Percentiles rank a stretch among this genome's conserved stretches.
Conservation (phyloP, 2,113 vertebrate genomes). For the Piaya cayana region DNA sequence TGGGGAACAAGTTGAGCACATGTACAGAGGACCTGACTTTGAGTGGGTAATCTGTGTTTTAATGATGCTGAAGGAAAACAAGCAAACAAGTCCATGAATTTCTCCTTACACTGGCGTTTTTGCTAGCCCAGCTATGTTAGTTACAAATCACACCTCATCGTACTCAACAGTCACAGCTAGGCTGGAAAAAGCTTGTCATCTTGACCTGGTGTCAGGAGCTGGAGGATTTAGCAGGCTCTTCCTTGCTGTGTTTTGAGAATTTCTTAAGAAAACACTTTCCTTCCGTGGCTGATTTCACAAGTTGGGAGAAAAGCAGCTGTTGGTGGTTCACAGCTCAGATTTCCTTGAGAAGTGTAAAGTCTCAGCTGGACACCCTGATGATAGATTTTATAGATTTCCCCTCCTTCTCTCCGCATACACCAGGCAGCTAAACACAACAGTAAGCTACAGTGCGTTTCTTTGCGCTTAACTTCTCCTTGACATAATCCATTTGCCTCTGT, state of each 20-base stretch:
- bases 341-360: slow-evolving; percentile 69
- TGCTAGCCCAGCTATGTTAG: neutral
- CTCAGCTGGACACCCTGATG: slow-evolving; percentile 67
- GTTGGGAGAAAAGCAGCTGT: slow-evolving; percentile 68
- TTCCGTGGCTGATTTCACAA: slow-evolving; percentile 65
- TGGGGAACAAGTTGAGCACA: neutral
- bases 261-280: slow-evolving; percentile 52
- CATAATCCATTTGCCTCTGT: slow-evolving; percentile 71
- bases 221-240: neutral
- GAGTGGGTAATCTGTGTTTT: neutral
- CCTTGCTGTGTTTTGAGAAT: slow-evolving; percentile 33
- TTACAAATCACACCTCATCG: neutral
- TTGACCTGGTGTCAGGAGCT: neutral
- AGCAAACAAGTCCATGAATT: neutral
- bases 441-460: slow-evolving; percentile 53
- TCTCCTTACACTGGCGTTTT: neutral
- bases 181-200: slow-evolving; percentile 41
- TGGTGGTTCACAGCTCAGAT: slow-evolving; percentile 66
- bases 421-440: slow-evolving; percentile 61
- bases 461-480: slow-evolving; percentile 65
- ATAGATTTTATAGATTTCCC: slow-evolving; percentile 73
- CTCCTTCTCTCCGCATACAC: neutral
- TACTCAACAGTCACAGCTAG: neutral
- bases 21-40: neutral
- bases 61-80: neutral